Percentiles rank a stretch among this genome's conserved stretches.
phyloP scores from a whole-genome alignment of 1,140 invertebrate species.

The Melitaea cinxia region DNA sequence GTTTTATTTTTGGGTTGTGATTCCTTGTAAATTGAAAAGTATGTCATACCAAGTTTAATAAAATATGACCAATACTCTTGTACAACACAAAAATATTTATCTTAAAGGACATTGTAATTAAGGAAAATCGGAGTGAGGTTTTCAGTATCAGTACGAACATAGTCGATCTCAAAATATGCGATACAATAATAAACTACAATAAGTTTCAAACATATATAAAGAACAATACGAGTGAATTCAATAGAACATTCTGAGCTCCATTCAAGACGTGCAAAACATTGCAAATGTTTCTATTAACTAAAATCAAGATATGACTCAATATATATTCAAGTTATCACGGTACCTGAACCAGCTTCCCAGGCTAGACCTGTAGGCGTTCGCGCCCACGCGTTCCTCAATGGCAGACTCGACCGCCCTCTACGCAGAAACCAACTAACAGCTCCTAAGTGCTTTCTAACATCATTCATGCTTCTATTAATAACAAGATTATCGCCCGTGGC shows the following conservation, averaged over 20 bases:
- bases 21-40: too few species aligned
- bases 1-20: too few species aligned
- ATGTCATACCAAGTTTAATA: too few species aligned
- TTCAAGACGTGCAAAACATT: background rate
- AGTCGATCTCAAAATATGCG: too few species aligned
- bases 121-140: too few species aligned
- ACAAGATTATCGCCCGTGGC: conserved; percentile 26
- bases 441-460: conserved; percentile 36
- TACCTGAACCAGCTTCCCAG: conserved; percentile 10
- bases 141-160: too few species aligned
- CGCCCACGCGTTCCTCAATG: conserved; percentile 36
- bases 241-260: background rate
- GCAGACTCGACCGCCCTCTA: conserved; percentile 12
- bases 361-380: conserved; percentile 17
- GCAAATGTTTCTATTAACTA: conserved; percentile 17
- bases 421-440: conserved; percentile 19
- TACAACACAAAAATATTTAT: too few species aligned
- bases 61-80: too few species aligned
- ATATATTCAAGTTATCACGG: conserved; percentile 20
- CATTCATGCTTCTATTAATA: conserved; percentile 40
- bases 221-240: background rate
- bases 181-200: too few species aligned
- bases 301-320: conserved; percentile 24
- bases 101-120: too few species aligned
- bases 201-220: too few species aligned